Base-by-base conservation (phyloP, 1,140 invertebrate genomes). In the Oscheius sp. region DNA sequence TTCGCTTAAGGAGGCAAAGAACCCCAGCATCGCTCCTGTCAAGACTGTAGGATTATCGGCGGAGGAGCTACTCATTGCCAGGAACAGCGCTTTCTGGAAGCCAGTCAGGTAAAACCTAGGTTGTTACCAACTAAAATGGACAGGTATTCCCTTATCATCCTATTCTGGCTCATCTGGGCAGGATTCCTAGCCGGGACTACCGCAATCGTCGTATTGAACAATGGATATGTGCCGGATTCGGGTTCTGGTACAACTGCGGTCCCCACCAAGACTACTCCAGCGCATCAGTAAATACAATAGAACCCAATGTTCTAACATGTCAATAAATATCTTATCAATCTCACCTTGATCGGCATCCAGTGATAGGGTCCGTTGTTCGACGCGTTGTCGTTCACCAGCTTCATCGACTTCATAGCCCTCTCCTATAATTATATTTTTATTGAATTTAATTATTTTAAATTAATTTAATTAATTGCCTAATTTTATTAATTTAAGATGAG, bases 341-440 rank as follows among this genome's bases (percentile, higher is more conserved):
- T 31, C 29, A 74, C 72, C 72, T 74, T 74, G 18, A 74, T 74
- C 18, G 72, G 72, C 20, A 65, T 69, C 13, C 26, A 59, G 45
- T 74, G 65, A 32, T 74, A 62, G 7, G 72, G 63, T 23, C 72
- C 72, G 38, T 74, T 67, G 65, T 74, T 74, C 1, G 72, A 67
- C 23, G 63, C 64, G 28, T 74, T 55, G 58, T 71, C 72, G 64
- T 74, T 74, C 23, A 74, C 35, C 18, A 55, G 58, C 13, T 68
- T 74, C 64, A 68, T 64, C 3, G 63, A 68, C n/a, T 67, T 66
- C 72, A 64, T 68, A 26, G 65, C 72, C 26, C 63, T 55, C 3
- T 68, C 72, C 72, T 74, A 32, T 66, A 68, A 42, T 28, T 10
- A 59, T 59, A 0, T 29, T n/a, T n/a, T n/a, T n/a, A n/a, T n/a